phyloP scores from a whole-genome alignment of 2,797 vertebrate genomes.

The Yasuhikotakia modesta region DNA sequence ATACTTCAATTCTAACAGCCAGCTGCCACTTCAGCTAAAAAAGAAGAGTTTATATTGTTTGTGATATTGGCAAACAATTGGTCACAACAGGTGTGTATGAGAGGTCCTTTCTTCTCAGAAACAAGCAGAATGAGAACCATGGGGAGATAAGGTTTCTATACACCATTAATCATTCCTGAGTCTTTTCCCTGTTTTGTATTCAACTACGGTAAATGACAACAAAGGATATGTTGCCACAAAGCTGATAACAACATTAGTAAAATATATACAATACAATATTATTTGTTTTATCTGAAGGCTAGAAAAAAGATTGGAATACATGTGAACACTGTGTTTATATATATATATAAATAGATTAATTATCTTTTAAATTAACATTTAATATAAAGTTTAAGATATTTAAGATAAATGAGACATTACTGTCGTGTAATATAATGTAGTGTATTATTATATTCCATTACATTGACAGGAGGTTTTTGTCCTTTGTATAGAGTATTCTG shows the following conservation, averaged over 20 bases:
- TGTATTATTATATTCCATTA: neutral
- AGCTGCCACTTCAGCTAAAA: neutral
- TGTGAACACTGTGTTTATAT: neutral
- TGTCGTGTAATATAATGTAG: neutral
- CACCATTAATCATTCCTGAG: slow-evolving; percentile 23
- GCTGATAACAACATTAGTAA: neutral
- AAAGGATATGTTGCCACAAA: neutral
- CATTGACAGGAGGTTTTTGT: neutral
- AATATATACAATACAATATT: neutral
- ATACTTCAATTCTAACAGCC: neutral
- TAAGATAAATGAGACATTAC: neutral
- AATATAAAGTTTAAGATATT: neutral
- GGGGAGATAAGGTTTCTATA: neutral
- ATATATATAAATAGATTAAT: neutral
- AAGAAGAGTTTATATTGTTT: neutral
- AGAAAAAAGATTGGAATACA: neutral
- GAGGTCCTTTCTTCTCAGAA: slow-evolving; percentile 9
- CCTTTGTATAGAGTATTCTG: neutral
- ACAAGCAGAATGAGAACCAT: neutral
- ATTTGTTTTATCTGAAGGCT: neutral
- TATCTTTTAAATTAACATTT: neutral
- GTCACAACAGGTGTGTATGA: slow-evolving; percentile 7
- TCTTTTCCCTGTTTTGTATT: slow-evolving; percentile 6
- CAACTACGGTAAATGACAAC: neutral
- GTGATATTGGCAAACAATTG: neutral